A percentile compares a stretch with the other conserved stretches of the same genome.
These are phyloP conservation scores for Mylabris sibirica DNA, from an alignment of 2,888 invertebrate genomes.

Conservation along the genomic window DNA sequence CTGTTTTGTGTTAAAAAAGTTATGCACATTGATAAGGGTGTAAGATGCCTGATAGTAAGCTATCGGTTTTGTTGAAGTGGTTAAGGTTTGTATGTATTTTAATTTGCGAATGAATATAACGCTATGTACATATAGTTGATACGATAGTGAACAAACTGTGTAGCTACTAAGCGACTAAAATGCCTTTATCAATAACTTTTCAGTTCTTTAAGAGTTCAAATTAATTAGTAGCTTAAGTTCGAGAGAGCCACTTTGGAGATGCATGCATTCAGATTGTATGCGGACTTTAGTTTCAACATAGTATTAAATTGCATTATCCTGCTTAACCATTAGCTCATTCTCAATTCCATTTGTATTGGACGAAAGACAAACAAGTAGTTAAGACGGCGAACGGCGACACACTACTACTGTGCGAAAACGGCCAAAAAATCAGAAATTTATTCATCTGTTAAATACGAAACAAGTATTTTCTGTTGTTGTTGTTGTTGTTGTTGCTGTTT, in stretches of 20 bases:
- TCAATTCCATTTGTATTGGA: constrained; percentile 21
- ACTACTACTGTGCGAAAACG: constrained; percentile 20
- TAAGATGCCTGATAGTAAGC: constrained; percentile 4
- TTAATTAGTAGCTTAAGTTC: constrained; percentile 37
- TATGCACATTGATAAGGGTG: constrained; percentile 12
- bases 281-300: constrained; percentile 30
- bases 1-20: not conserved
- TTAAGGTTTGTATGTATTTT: constrained; percentile 7
- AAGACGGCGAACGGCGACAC: constrained; percentile 17
- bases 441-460: constrained; percentile 15
- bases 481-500: too few species aligned
- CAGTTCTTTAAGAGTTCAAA: constrained; percentile 36
- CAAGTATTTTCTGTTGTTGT: not conserved
- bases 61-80: constrained; percentile 11
- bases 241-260: constrained; percentile 35
- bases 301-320: constrained; percentile 36
- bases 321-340: constrained; percentile 31
- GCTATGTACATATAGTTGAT: not conserved
- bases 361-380: constrained; percentile 16
- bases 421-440: constrained; percentile 15
- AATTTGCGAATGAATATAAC: not conserved
- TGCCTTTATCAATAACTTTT: constrained; percentile 35
- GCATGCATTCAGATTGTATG: constrained; percentile 36
- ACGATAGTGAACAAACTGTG: constrained; percentile 19
- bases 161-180: constrained; percentile 27